phyloP scores from a whole-genome alignment of 2,113 vertebrate genomes.

The Hippocampus guttulatus region DNA sequence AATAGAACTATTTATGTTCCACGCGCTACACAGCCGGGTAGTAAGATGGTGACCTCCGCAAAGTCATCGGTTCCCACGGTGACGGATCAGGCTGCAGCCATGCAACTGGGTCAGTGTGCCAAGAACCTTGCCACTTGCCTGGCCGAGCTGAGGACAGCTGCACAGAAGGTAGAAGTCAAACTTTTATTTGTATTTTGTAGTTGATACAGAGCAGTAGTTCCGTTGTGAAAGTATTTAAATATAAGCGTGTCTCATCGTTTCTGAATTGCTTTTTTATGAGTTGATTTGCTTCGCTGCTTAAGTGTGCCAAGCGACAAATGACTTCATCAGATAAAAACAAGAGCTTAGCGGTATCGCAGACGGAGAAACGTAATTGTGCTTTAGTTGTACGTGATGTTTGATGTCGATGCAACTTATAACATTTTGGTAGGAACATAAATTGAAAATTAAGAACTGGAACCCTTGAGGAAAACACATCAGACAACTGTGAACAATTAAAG shows the following conservation, averaged over 20 bases:
- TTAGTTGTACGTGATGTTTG: background rate
- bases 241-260: background rate
- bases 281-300: background rate
- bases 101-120: slow-evolving; percentile 96
- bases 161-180: slow-evolving; percentile 81
- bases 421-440: background rate
- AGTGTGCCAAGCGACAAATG: background rate
- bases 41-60: slow-evolving; percentile 96
- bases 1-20: background rate
- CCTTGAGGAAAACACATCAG: background rate
- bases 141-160: slow-evolving; percentile 88
- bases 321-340: background rate
- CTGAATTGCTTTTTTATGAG: background rate
- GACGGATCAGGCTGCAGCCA: slow-evolving; percentile 92
- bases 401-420: too few species aligned
- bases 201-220: background rate
- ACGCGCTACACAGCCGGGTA: slow-evolving; percentile 79
- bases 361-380: background rate
- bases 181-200: background rate
- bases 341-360: background rate
- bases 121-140: slow-evolving; percentile 96
- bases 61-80: slow-evolving; percentile 95
- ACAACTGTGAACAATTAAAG: background rate
- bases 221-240: background rate
- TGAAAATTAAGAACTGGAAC: background rate